Evolutionary conservation across 1,140 invertebrate species (phyloP), one percentile per base, ranked within the genome.

Genomic region (Drosophila subobscura): DNA sequence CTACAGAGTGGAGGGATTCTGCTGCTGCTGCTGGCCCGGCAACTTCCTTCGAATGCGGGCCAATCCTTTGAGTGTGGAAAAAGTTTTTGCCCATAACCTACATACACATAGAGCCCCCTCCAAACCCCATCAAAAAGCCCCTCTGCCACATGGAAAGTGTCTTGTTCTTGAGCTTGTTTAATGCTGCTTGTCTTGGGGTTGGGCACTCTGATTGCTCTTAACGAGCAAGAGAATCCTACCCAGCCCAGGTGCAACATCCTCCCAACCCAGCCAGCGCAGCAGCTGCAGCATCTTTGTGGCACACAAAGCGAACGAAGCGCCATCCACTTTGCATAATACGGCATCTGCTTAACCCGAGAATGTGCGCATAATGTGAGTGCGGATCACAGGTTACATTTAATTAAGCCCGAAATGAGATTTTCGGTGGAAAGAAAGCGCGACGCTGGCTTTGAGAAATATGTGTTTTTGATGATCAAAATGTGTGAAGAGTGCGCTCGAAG

Each of bases 311-410:
- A 58, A n/a, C 44, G 4, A 20, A 6, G 45, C 29, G 14, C 16
- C 72, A 16, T 27, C 71, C 65, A 51, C 63, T 83, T 83, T 75
- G 79, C 75, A 78, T 84, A 84, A 75, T 75, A 61, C 60, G 65
- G 75, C 72, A 67, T 64, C 77, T 76, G 63, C 53, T 77, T 79
- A 72, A 68, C 66, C 59, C 59, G 73, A 64, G 78, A 76, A 81
- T 72, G 77, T 77, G 77, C 77, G 72, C 78, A 64, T 75, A 63
- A 72, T 78, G 76, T 72, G 74, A 52, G 25, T 61, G 55, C 45
- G 71, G 72, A 83, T 73, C 73, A 72, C 65, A 71, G 79, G 79
- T 78, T 78, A 67, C 75, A 83, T 84, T 83, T 84, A 84, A 84
- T 84, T 83, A 76, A 57, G 75, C 75, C 58, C 74, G 55, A 83